Evolutionary conservation across 2,888 invertebrate genomes (phyloP), one percentile per base, ranked within the genome.

Genomic region (Blera fallax): DNA sequence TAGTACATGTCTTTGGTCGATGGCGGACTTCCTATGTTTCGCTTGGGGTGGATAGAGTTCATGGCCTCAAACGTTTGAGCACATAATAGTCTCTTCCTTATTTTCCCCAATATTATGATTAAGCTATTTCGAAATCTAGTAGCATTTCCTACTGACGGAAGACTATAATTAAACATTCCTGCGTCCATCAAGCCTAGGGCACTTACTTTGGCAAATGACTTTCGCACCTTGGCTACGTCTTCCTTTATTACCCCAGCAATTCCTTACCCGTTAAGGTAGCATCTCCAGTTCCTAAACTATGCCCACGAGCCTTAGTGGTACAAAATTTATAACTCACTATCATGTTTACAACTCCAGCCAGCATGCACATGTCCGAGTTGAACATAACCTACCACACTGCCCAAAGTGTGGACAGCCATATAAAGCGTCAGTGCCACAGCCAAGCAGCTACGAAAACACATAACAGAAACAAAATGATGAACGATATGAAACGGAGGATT

Each of bases 401-500:
- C 50, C 7, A 40, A 73, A 40, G 73, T 74, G 79, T 50, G 45
- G 79, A 79, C 48, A 69, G 67, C 52, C 73, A 29, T 54, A 72
- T 52, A 58, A 65, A 65, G 69, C 45, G 10, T 48, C 62, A 10
- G 60, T 10, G 5, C 34, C 48, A 76, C 21, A 14, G 18, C 24
- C 16, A 34, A 40, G 24, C 37, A 64, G 18, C 16, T 1, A n/a
- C 16, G 34, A n/a, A 56, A 4, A 72, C 56, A 70, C 50, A 56
- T 50, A 58, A 76, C 76, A 14, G 62, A 56, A 56, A 62, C 67
- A 73, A 50, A 76, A 29, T 64, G 76, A 76, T 76, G 82, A 72
- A 82, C 64, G 72, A 70, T 79, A 65, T 70, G 70, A 80, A 80
- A 65, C 50, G 34, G 56, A 80, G 64, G 70, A 76, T 74, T 70